Evolutionary conservation across 2,888 invertebrate species (phyloP), one percentile per base, ranked within the genome.

Genomic region (Eupelmus urozonus): DNA sequence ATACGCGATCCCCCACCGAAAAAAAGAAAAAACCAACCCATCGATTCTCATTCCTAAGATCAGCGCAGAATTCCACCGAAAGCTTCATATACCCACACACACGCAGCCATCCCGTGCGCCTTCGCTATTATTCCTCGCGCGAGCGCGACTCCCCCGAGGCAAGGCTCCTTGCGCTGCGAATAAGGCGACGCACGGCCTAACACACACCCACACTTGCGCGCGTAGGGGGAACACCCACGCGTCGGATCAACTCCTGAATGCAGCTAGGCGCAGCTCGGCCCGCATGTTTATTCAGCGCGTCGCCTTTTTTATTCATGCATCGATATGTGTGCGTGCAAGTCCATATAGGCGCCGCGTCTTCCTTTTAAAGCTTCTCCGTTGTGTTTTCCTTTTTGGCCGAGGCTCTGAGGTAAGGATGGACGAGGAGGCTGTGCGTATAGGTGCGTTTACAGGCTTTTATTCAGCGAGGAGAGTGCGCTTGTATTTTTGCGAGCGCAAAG

Each of bases 261-360:
- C 45, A 13, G 34, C 45, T 2, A 45, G 4, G 16, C 51, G 3
- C 2, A 2, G 51, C 3, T 51, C 20, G 20, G 20, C 20, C 25
- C 65, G 66, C 34, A 55, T 79, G 79, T 71, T 79, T 79, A 79
- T 79, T 79, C 79, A 51, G 65, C 62, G 2, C 70, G 18, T 78
- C 63, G 23, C 29, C 45, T 71, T 75, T 79, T 75, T 79, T 75
- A 66, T 60, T 70, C 60, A 49, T 74, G n/a, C 53, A 69, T 49
- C 42, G 63, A 76, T 76, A 67, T 69, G 53, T 34, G 40, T 18
- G 18, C 29, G 29, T 18, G 18, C 18, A 7, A 13, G 9, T 25
- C 11, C 18, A 27, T 45, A 20, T 42, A 49, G 27, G 18, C 65
- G 55, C 53, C 60, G n/a, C 20, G 45, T 51, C 62, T 60, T 60